Conservation (phyloP, 2,797 vertebrate species). For the Galagoides demidoff region DNA sequence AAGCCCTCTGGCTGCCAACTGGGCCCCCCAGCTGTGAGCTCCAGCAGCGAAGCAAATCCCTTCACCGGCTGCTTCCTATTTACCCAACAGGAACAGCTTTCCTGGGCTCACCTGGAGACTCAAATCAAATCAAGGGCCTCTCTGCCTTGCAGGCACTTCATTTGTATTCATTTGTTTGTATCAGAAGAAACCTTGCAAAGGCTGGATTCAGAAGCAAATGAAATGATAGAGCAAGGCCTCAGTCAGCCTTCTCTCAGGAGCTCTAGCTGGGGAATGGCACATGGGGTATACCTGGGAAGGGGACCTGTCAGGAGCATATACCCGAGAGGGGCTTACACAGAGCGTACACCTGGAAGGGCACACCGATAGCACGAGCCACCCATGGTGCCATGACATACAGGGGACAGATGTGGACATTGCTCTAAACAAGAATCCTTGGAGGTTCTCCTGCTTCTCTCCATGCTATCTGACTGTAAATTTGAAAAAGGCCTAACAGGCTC, state of each 20-base stretch:
- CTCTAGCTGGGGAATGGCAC: background rate
- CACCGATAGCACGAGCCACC: background rate
- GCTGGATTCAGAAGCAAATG: conserved; percentile 63
- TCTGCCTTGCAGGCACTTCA: conserved; percentile 69
- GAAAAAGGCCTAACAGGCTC: background rate
- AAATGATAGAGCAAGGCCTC: conserved; percentile 37
- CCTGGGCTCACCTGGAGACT: conserved; percentile 78
- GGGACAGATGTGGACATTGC: background rate
- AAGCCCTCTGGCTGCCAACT: background rate
- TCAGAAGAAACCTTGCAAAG: conserved; percentile 35
- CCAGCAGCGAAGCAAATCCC: conserved; percentile 57
- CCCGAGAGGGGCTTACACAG: background rate
- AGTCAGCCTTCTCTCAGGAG: background rate
- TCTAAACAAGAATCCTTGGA: background rate
- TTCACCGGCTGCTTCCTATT: conserved; percentile 64
- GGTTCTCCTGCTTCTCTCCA: background rate
- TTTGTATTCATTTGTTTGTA: conserved; percentile 65
- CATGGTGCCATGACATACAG: fast-evolving
- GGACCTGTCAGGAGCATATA: background rate
- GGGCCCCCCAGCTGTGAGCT: background rate
- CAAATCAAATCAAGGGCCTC: conserved; percentile 81
- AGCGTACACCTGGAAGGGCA: background rate
- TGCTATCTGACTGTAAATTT: background rate
- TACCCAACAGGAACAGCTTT: conserved; percentile 70
- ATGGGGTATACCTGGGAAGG: too few relatives aligned